These are phyloP conservation scores for Montifringilla adamsi DNA, from an alignment of 2,113 vertebrate species.

Conservation along the genomic window DNA sequence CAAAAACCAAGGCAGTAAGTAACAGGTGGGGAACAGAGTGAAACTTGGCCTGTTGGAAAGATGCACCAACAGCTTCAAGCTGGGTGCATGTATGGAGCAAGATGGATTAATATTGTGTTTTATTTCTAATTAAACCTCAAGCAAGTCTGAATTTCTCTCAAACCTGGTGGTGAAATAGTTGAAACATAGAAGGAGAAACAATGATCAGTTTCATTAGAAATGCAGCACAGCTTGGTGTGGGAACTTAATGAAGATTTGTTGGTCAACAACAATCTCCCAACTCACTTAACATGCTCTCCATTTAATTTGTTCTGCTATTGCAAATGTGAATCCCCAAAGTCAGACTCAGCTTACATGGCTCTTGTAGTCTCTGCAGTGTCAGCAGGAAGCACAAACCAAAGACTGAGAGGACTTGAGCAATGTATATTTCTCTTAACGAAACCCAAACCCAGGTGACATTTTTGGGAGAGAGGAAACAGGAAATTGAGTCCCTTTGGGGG, in stretches of 20 bases:
- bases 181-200: background rate
- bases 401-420: background rate
- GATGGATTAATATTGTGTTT: background rate
- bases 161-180: background rate
- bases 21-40: background rate
- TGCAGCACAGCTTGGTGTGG: background rate
- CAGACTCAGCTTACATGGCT: background rate
- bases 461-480: constrained; percentile 36
- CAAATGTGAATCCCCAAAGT: background rate
- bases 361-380: background rate
- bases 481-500: background rate
- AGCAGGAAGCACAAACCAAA: background rate
- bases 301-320: constrained; percentile 2
- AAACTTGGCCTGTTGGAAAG: background rate
- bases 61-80: background rate
- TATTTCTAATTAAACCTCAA: background rate
- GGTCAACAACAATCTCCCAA: constrained; percentile 24
- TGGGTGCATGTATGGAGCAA: background rate
- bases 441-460: constrained; percentile 50
- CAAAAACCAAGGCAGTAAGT: background rate
- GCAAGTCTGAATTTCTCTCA: background rate
- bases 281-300: background rate
- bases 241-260: constrained; percentile 45
- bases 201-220: background rate
- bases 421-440: constrained; percentile 29